phyloP scores from a whole-genome alignment of 2,888 invertebrate genomes.

The Coelinius sp. region DNA sequence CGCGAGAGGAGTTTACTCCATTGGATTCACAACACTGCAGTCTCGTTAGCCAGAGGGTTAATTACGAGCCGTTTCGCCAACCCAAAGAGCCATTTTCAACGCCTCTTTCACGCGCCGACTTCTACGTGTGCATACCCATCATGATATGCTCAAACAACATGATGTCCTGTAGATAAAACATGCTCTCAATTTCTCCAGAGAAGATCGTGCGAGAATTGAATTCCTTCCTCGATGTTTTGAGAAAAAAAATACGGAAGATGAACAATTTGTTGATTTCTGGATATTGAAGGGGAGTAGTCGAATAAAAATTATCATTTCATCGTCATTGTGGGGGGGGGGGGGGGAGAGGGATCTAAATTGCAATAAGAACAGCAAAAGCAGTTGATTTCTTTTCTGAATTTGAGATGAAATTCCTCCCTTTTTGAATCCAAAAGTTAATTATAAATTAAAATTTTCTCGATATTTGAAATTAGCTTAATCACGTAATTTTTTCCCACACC shows the following conservation, averaged over 20 bases:
- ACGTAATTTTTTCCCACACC: too few relatives aligned
- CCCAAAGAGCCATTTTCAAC: conserved; percentile 61
- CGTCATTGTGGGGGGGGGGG: too few relatives aligned
- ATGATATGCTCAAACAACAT: neutral
- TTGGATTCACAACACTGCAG: conserved; percentile 26
- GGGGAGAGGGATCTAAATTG: too few relatives aligned
- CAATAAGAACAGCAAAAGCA: too few relatives aligned
- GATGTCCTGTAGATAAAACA: neutral
- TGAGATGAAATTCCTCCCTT: too few relatives aligned
- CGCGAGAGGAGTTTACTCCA: neutral
- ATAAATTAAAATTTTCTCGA: too few relatives aligned
- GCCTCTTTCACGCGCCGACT: conserved; percentile 55
- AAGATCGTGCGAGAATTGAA: neutral
- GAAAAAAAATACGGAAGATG: neutral
- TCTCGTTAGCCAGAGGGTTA: conserved; percentile 62
- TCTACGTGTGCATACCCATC: neutral
- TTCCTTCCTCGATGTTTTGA: neutral
- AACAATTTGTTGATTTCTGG: neutral
- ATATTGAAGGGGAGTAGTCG: neutral
- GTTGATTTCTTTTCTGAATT: too few relatives aligned
- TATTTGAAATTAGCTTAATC: too few relatives aligned
- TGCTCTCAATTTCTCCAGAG: conserved; percentile 2
- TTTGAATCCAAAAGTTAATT: too few relatives aligned
- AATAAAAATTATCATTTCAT: neutral
- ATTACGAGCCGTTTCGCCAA: conserved; percentile 62